Evolutionary conservation across 2,888 invertebrate genomes (phyloP).

Genomic region (Mimumesa dahlbomi): DNA sequence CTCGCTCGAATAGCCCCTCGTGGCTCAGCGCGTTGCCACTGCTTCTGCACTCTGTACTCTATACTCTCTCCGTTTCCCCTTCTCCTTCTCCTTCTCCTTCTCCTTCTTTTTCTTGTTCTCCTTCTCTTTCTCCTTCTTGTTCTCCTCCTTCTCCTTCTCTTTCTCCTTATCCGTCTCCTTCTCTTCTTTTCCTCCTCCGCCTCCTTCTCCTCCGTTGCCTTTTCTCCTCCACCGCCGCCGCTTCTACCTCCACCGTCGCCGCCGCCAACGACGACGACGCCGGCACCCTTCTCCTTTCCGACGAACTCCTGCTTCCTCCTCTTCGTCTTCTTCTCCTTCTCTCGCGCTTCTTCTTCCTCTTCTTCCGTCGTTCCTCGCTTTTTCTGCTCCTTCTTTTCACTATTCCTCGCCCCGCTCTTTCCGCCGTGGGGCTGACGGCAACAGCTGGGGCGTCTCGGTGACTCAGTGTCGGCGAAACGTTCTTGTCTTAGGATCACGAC

Average conservation of each 20-base stretch:
- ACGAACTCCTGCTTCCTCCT: constrained; percentile 52
- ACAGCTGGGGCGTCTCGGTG: constrained; percentile 72
- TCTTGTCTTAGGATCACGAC: constrained; percentile 71
- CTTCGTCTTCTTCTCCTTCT: constrained; percentile 60
- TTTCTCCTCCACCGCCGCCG: constrained; percentile 39
- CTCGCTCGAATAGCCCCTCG: constrained; percentile 85
- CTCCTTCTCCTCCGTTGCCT: constrained; percentile 50
- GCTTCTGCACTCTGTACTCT: constrained; percentile 65
- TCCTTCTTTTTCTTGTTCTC: constrained; percentile 38
- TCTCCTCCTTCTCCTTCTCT: constrained; percentile 36
- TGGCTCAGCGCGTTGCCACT: constrained; percentile 84
- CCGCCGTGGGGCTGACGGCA: constrained; percentile 76
- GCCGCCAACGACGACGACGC: constrained; percentile 64
- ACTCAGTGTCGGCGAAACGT: constrained; percentile 72
- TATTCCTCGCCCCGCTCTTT: constrained; percentile 77
- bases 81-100: constrained; percentile 46
- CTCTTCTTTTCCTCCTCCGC: constrained; percentile 43
- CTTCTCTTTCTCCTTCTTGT: constrained; percentile 36
- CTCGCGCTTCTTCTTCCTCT: constrained; percentile 63
- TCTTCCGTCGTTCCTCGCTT: constrained; percentile 53
- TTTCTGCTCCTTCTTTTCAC: constrained; percentile 69
- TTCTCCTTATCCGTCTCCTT: constrained; percentile 45
- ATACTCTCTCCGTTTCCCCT: constrained; percentile 65
- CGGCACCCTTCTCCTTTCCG: constrained; percentile 55
- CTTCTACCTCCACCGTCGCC: constrained; percentile 59